These are phyloP conservation scores for Hydrochoerus hydrochaeris DNA, from an alignment of 2,113 vertebrate species.

Conservation along the genomic window DNA sequence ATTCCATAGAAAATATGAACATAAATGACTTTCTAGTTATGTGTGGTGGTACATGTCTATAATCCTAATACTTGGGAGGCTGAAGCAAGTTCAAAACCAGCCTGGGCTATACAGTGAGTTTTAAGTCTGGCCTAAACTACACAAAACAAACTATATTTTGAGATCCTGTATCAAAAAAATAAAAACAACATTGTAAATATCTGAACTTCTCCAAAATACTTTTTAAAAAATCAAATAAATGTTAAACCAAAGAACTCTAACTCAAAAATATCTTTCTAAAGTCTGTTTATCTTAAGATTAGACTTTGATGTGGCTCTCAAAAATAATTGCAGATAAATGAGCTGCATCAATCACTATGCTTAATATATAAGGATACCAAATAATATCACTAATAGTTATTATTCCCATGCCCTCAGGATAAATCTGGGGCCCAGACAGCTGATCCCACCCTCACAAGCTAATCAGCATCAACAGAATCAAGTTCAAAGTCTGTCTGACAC, in stretches of 20 bases:
- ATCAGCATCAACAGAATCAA: background rate
- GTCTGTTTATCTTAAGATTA: background rate
- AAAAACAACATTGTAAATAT: conserved; percentile 37
- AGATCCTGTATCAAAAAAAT: background rate
- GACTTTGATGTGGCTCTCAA: background rate
- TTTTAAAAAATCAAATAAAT: background rate
- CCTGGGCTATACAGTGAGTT: background rate
- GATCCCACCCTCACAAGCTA: background rate
- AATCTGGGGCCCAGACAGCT: background rate
- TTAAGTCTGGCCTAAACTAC: background rate
- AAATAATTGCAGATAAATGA: conserved; percentile 7
- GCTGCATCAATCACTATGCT: background rate
- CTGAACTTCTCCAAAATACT: background rate
- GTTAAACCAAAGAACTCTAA: background rate
- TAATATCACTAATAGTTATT: background rate
- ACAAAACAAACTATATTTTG: background rate
- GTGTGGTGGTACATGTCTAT: background rate
- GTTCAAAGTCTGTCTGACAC: background rate
- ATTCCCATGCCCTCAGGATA: background rate
- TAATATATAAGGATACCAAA: background rate
- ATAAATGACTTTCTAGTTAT: background rate
- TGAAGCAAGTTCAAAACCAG: background rate
- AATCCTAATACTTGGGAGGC: background rate
- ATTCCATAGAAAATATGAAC: background rate
- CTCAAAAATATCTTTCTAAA: background rate